Conservation (phyloP, 64 coral and sea anemone genomes). For the Montipora capricornis region DNA sequence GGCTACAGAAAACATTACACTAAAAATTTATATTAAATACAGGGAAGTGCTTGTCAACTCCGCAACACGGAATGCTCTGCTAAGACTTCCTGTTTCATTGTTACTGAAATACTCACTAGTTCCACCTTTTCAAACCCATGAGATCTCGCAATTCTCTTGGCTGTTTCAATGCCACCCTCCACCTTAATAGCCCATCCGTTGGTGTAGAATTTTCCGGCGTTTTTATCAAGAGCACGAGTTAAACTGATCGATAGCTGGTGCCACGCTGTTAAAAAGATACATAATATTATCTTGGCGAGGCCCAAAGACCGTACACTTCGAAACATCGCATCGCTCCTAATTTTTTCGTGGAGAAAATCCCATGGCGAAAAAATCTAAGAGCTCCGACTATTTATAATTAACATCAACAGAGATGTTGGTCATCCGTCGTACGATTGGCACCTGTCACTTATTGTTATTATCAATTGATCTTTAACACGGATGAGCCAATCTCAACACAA, state of each 20-base stretch:
- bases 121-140: conserved; percentile 97
- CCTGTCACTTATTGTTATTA: conserved; percentile 70
- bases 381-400: conserved; percentile 80
- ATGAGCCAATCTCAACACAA: conserved; percentile 50
- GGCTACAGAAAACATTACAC: conserved; percentile 62
- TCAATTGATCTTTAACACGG: conserved; percentile 65
- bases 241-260: not conserved
- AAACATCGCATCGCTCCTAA: conserved; percentile 94
- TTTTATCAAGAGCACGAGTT: not conserved
- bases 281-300: conserved; percentile 77
- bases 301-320: conserved; percentile 70
- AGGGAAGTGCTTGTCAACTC: conserved; percentile 56
- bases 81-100: not conserved
- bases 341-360: conserved; percentile 63
- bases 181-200: conserved; percentile 98
- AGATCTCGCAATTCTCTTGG: conserved; percentile 87
- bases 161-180: conserved; percentile 81
- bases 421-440: conserved; percentile 66
- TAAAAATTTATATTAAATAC: conserved; percentile 61
- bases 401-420: conserved; percentile 72
- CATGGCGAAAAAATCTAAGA: conserved; percentile 73
- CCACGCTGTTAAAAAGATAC: conserved; percentile 48
- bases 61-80: not conserved
- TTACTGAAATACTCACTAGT: conserved; percentile 61
- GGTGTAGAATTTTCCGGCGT: conserved; percentile 81